Evolutionary conservation across 1,140 invertebrate genomes (phyloP).

Genomic region (Pissodes strobi): DNA sequence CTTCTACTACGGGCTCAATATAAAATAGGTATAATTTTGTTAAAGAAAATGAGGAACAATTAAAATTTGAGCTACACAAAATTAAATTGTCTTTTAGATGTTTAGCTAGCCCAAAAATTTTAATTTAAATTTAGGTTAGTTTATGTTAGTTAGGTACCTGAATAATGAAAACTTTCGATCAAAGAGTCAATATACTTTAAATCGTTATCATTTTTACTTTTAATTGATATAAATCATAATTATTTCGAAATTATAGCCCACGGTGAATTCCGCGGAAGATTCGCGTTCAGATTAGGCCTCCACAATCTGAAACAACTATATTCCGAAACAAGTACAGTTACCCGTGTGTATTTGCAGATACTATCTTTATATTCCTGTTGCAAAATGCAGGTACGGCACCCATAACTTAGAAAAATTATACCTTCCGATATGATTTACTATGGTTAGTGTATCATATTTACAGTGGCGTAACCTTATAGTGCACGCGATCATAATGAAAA

Average conservation of each 20-base stretch:
- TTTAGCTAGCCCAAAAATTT: no score
- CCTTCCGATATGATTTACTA: slow-evolving; percentile 9
- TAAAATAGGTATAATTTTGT: no score
- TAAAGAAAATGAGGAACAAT: no score
- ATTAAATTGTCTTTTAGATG: no score
- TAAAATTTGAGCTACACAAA: no score
- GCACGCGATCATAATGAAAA: no score
- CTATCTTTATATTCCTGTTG: slow-evolving; percentile 9
- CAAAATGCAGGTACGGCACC: slow-evolving; percentile 10
- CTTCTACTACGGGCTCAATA: no score
- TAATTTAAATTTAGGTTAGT: no score
- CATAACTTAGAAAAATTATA: slow-evolving; percentile 9
- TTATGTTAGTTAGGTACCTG: no score
- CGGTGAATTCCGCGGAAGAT: slow-evolving; percentile 1
- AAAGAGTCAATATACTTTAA: no score
- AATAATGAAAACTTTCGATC: no score
- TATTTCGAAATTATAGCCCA: background rate
- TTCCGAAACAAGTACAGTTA: slow-evolving; percentile 7
- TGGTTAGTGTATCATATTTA: background rate
- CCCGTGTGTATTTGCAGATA: slow-evolving; percentile 2
- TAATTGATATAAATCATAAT: slow-evolving; percentile 4
- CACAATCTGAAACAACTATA: slow-evolving; percentile 2
- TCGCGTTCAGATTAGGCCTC: slow-evolving; percentile 1
- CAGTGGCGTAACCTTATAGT: background rate
- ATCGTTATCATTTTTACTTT: no score